These are phyloP conservation scores for Pachyramphus minor DNA, from an alignment of 2,113 vertebrate genomes.

Conservation along the genomic window DNA sequence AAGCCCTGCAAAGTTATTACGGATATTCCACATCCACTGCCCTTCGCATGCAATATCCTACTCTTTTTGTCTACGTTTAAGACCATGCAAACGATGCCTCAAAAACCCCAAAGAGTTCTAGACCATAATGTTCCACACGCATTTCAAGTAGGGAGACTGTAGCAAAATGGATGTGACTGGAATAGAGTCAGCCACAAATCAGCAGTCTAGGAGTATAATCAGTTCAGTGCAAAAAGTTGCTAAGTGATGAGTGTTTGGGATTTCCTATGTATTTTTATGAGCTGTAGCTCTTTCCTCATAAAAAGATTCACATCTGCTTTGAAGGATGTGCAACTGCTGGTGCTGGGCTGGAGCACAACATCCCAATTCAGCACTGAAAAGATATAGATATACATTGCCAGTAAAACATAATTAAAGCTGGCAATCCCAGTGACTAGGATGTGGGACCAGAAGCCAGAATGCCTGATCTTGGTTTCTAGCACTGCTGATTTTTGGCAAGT, in stretches of 20 bases:
- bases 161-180: not conserved
- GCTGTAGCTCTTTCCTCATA: not conserved
- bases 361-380: not conserved
- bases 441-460: not conserved
- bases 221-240: not conserved
- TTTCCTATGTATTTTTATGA: conserved; percentile 43
- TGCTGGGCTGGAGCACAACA: not conserved
- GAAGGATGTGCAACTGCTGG: not conserved
- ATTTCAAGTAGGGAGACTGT: not conserved
- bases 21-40: not conserved
- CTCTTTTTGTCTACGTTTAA: not conserved
- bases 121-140: not conserved
- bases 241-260: not conserved
- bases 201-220: not conserved
- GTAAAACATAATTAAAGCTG: conserved; percentile 46
- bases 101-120: not conserved
- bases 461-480: not conserved
- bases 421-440: not conserved
- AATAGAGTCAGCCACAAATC: not conserved
- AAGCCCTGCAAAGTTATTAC: not conserved
- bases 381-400: not conserved
- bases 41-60: not conserved
- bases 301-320: conserved; percentile 42
- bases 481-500: conserved; percentile 30
- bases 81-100: not conserved